Percentiles rank a stretch among this genome's conserved stretches.
These are phyloP conservation scores for Glaucidium brasilianum DNA, from an alignment of 2,113 vertebrate species.

Conservation along the genomic window DNA sequence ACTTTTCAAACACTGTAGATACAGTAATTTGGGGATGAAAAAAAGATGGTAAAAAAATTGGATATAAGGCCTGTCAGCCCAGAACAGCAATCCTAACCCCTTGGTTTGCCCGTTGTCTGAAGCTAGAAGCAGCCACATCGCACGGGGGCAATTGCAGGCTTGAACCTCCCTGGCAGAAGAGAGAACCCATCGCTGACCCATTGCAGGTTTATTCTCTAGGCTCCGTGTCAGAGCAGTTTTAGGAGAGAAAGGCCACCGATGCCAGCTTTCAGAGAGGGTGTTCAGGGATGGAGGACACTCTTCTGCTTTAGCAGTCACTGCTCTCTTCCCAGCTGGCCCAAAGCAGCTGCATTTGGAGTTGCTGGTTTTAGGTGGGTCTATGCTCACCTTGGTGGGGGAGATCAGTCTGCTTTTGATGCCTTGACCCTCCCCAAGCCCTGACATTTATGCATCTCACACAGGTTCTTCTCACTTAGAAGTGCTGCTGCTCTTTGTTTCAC, in stretches of 20 bases:
- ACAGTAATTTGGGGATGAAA: background rate
- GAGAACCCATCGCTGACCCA: background rate
- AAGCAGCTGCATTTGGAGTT: background rate
- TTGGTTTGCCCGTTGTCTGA: background rate
- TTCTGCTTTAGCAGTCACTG: background rate
- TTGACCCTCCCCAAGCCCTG: fast-evolving
- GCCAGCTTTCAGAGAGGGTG: background rate
- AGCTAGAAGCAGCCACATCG: background rate
- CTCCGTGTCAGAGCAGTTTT: background rate
- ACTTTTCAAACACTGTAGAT: background rate
- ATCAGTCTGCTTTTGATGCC: background rate
- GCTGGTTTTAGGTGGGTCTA: background rate
- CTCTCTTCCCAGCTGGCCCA: background rate
- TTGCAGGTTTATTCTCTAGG: background rate
- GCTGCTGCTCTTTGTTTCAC: background rate
- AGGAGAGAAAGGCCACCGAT: background rate
- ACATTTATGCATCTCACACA: background rate
- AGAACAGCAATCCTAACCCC: background rate
- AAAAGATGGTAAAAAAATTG: background rate
- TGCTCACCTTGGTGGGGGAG: background rate
- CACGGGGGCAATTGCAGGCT: background rate
- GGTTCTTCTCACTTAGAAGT: background rate
- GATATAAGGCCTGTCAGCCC: background rate
- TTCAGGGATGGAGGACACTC: background rate
- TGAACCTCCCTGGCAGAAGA: background rate